Conservation (phyloP, 2,113 vertebrate genomes). For the Sinosuthora webbiana region DNA sequence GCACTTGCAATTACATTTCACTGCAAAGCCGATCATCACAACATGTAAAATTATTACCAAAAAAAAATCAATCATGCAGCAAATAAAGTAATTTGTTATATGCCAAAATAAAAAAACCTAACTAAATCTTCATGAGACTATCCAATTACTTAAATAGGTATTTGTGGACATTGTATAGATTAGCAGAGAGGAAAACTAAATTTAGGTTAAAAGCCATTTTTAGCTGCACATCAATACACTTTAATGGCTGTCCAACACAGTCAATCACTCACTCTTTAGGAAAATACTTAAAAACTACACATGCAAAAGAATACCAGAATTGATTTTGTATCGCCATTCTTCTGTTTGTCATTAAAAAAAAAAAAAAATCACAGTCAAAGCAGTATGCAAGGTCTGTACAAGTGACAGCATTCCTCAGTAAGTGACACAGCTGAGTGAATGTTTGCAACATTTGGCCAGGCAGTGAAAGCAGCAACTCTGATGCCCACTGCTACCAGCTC, state of each 20-base stretch:
- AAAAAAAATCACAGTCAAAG: background rate
- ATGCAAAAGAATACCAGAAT: background rate
- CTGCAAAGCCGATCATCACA: background rate
- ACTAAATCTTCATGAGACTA: background rate
- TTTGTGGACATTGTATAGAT: background rate
- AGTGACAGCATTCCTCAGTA: background rate
- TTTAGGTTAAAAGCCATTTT: background rate
- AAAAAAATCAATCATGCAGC: background rate
- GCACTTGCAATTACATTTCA: background rate
- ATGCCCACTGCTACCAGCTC: background rate
- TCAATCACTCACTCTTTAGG: background rate
- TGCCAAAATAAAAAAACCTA: conserved; percentile 11
- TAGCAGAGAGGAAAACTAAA: background rate
- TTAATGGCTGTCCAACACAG: background rate
- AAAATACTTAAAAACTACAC: background rate
- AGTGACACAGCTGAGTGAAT: background rate
- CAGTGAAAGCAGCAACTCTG: background rate
- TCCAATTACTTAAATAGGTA: background rate
- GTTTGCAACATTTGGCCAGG: background rate
- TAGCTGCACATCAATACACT: background rate
- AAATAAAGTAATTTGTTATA: background rate
- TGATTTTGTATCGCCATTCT: background rate
- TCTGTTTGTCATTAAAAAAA: background rate
- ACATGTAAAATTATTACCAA: background rate
- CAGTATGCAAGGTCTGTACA: background rate